These are phyloP conservation scores for Alces alces DNA, from an alignment of 2,113 vertebrate genomes.

Conservation along the genomic window DNA sequence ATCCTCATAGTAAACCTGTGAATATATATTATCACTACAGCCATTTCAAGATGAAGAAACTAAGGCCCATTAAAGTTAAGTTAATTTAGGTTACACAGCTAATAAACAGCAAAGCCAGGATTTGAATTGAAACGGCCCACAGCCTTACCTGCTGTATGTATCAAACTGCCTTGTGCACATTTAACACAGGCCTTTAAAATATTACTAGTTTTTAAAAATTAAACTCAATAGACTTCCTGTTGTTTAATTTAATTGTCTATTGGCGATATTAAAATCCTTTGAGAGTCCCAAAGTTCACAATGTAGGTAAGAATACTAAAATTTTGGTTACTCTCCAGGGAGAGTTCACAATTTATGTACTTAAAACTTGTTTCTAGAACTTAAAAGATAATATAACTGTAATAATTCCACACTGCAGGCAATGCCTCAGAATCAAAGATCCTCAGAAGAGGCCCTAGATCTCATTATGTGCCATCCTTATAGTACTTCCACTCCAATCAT, in stretches of 20 bases:
- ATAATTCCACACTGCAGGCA: background rate
- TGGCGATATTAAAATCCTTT: constrained; percentile 1
- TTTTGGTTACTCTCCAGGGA: background rate
- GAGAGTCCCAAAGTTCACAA: background rate
- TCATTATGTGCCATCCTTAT: background rate
- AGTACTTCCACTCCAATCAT: background rate
- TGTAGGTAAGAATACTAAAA: background rate
- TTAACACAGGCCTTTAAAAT: background rate
- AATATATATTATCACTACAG: background rate
- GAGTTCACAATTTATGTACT: background rate
- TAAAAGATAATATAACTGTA: background rate
- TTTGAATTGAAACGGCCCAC: background rate
- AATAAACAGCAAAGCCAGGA: background rate
- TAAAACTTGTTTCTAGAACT: background rate
- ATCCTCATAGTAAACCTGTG: background rate
- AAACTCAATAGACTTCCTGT: background rate
- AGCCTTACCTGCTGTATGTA: background rate
- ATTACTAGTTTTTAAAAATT: background rate
- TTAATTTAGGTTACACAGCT: background rate
- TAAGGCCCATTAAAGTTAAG: background rate
- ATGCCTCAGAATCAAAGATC: background rate
- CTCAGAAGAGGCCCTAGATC: background rate
- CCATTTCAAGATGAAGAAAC: background rate
- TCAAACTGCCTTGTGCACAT: background rate
- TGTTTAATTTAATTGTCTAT: background rate